These are phyloP conservation scores for Troilus luridus DNA, from an alignment of 2,888 invertebrate species.

Conservation along the genomic window DNA sequence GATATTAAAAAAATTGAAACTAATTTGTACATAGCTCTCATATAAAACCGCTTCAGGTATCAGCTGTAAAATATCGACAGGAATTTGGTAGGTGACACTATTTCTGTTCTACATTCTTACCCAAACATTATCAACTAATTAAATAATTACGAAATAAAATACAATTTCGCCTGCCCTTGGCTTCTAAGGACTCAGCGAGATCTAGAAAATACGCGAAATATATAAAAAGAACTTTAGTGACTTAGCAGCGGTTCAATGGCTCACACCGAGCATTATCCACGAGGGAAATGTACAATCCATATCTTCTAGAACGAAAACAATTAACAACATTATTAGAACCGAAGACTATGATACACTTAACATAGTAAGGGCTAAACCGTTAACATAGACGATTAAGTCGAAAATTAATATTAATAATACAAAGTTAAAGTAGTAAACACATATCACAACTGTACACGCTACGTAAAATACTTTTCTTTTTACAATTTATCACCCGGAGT, in stretches of 20 bases:
- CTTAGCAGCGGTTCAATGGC: conserved; percentile 45
- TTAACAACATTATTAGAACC: conserved; percentile 35
- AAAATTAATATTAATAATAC: conserved; percentile 55
- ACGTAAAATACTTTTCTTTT: conserved; percentile 34
- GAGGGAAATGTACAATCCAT: conserved; percentile 5
- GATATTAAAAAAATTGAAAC: neutral
- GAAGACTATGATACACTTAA: conserved; percentile 8
- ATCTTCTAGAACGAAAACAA: conserved; percentile 50
- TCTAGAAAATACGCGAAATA: conserved; percentile 35
- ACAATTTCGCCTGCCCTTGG: neutral
- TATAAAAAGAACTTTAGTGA: conserved; percentile 19
- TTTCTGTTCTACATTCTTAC: conserved; percentile 26
- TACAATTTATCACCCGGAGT: conserved; percentile 33
- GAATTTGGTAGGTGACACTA: neutral
- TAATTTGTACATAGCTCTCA: neutral
- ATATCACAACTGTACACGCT: conserved; percentile 56
- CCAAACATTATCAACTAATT: neutral
- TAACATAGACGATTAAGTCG: conserved; percentile 7
- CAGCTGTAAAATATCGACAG: neutral
- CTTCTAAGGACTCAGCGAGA: conserved; percentile 47
- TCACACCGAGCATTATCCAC: neutral
- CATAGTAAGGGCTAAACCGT: neutral
- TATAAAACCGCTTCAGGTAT: neutral
- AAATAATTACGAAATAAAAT: neutral
- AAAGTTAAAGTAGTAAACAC: conserved; percentile 51